These are phyloP conservation scores for Empis stercorea DNA, from an alignment of 2,888 invertebrate genomes.

Conservation along the genomic window DNA sequence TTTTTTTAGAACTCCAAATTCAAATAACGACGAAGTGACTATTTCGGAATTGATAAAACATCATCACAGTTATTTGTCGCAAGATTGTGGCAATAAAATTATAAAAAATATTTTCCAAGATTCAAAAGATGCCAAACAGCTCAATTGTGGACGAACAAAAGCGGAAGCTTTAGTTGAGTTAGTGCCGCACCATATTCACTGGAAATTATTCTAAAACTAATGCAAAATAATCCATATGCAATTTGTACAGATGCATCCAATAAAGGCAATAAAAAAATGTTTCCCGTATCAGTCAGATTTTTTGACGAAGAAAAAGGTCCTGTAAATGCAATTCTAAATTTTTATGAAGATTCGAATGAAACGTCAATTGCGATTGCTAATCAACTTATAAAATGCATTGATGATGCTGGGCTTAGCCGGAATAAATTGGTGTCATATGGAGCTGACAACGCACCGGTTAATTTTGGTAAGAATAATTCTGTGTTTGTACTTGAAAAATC, in stretches of 20 bases:
- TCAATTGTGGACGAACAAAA: neutral
- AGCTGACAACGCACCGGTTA: neutral
- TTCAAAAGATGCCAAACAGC: neutral
- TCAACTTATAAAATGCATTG: neutral
- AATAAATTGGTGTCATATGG: constrained; percentile 1
- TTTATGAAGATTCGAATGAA: neutral
- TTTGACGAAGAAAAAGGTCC: neutral
- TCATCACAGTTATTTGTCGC: constrained; percentile 2
- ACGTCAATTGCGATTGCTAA: neutral
- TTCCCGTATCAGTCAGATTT: neutral
- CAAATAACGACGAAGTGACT: too few species aligned
- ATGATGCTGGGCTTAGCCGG: neutral
- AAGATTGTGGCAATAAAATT: constrained; percentile 3
- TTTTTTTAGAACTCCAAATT: too few species aligned
- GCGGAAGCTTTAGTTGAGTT: neutral
- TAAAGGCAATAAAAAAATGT: constrained; percentile 1
- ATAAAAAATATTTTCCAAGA: neutral
- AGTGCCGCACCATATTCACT: neutral
- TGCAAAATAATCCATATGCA: neutral
- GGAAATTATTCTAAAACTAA: neutral
- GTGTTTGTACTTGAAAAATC: too few species aligned
- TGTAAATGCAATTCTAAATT: neutral
- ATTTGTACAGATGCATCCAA: constrained; percentile 1
- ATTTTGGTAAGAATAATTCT: neutral
- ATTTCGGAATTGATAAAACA: neutral